A percentile compares a stretch with the other conserved stretches of the same genome.
These are phyloP conservation scores for Eunapius fragilis DNA, from an alignment of 37 sponge, comb jelly and placozoan species.

Conservation along the genomic window DNA sequence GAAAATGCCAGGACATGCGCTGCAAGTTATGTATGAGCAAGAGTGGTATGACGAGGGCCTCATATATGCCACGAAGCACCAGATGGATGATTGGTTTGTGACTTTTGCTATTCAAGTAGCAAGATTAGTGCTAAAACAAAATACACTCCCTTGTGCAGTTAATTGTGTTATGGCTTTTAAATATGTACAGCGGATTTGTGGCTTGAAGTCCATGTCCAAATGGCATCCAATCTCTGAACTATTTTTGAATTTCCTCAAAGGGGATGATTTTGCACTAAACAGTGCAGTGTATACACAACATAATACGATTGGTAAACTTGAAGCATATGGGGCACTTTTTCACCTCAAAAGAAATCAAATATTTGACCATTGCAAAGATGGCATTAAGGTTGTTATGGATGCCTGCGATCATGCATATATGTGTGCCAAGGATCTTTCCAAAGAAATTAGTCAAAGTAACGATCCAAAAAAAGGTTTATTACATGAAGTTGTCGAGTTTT, in stretches of 20 bases:
- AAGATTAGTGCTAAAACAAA: neutral
- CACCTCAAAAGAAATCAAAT: neutral
- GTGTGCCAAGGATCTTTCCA: neutral
- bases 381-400: neutral
- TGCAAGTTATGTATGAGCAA: neutral
- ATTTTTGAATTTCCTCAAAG: neutral
- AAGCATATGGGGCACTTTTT: neutral
- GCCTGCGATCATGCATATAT: neutral
- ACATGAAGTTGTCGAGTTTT: neutral
- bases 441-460: neutral
- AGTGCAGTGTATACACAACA: neutral
- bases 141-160: neutral
- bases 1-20: neutral
- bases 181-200: neutral
- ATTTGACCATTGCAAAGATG: neutral
- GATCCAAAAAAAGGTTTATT: neutral
- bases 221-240: neutral
- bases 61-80: neutral
- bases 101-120: neutral
- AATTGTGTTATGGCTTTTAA: neutral
- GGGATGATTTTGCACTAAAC: neutral
- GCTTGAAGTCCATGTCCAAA: neutral
- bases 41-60: neutral
- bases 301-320: neutral
- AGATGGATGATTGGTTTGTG: neutral